Evolutionary conservation across 2,797 vertebrate genomes (phyloP), one percentile per base, ranked within the genome.

Genomic region (Alcedo atthis): DNA sequence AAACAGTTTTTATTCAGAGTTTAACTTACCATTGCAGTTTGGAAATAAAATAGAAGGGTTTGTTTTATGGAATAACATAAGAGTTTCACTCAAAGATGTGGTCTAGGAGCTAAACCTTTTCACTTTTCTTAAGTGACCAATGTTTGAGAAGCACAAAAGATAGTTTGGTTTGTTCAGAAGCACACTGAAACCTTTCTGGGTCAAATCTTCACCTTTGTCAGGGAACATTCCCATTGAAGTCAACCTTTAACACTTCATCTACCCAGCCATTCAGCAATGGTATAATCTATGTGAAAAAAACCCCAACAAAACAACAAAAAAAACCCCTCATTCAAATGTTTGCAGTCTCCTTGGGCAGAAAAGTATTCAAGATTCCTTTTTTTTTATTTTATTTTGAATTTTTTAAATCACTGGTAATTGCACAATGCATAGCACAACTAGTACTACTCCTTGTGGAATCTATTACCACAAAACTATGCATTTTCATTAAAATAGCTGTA

Each of bases 111-210:
- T 90, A 92, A 94, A 81, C 58, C 81, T 87, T 12, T 20, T 20
- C 55, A 49, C 58, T 80, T 90, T 90, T 79, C 58, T 64, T 28
- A 87, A 74, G 54, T 6, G 9, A 67, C 68, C 51, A 69, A 4
- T 49, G 66, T 75, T 74, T 83, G 69, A 81, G 58, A 89, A 89
- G 40, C 35, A 81, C 62, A 85, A 83, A 94, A 92, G 67, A 84
- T 45, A 73, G 81, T 83, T 87, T 43, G 62, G 62, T 67, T 89
- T 83, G 51, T 66, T 87, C 77, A 83, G 79, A 76, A 92, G 53
- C 43, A 85, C 53, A 12, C 54, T 93, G 87, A 69, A 53, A 91
- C 77, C 74, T 89, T 95, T 94, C 83, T 90, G 94, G 92, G 85
- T 91, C 84, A 93, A 75, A 67, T 66, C 79, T 86, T 91, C 80